These are phyloP conservation scores for Sialia sialis DNA, from an alignment of 2,113 vertebrate genomes.

Conservation along the genomic window DNA sequence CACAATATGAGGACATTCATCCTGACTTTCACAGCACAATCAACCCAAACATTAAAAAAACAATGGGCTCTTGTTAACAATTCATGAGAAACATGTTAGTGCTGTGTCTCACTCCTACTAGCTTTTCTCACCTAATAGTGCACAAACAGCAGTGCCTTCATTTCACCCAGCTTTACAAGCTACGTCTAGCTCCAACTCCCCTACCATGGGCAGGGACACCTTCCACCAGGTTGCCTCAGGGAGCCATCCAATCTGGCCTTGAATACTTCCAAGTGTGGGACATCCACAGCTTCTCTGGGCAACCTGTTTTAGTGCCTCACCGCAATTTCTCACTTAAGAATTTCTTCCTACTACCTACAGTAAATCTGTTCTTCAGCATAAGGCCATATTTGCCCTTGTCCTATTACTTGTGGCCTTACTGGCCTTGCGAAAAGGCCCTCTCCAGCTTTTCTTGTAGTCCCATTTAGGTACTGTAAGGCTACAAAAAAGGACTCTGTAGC, in stretches of 20 bases:
- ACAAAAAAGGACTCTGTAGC: neutral
- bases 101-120: neutral
- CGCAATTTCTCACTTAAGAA: neutral
- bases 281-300: neutral
- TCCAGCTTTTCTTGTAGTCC: neutral
- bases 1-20: neutral
- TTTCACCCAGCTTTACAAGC: neutral
- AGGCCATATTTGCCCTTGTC: neutral
- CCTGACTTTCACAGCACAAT: neutral
- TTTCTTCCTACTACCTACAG: neutral
- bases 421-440: neutral
- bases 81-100: rapidly evolving
- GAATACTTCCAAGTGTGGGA: neutral
- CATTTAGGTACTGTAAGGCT: neutral
- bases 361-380: neutral
- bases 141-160: rapidly evolving
- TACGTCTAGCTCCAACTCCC: neutral
- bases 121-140: neutral
- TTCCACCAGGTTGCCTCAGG: neutral
- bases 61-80: neutral
- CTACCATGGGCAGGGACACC: neutral
- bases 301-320: neutral
- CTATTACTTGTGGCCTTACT: neutral
- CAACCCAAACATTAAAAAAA: neutral
- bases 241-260: neutral